phyloP scores from a whole-genome alignment of 2,888 invertebrate species.

The Galerucella nymphaeae region DNA sequence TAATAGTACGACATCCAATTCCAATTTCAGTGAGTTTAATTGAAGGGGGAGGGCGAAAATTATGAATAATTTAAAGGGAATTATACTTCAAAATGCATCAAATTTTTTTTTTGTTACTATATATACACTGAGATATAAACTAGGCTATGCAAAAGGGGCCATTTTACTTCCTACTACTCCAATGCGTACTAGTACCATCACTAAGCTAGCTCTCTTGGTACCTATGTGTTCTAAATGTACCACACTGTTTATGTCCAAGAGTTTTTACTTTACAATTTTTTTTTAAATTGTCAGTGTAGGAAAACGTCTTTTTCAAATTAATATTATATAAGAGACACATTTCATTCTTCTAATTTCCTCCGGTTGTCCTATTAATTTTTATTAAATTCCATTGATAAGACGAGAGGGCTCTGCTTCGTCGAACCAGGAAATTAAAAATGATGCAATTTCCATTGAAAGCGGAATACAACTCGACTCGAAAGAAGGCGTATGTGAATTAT shows the following conservation, averaged over 20 bases:
- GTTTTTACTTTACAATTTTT: too few relatives aligned
- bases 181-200: too few relatives aligned
- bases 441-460: slow-evolving; percentile 13
- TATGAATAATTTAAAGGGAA: slow-evolving; percentile 2
- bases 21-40: not conserved
- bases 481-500: not conserved
- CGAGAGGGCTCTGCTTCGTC: not conserved
- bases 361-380: slow-evolving; percentile 13
- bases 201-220: too few relatives aligned
- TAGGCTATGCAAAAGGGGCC: too few relatives aligned
- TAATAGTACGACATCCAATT: not conserved
- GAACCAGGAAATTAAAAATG: slow-evolving; percentile 19
- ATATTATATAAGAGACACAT: slow-evolving; percentile 2
- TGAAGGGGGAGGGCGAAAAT: not conserved
- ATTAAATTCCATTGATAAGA: slow-evolving; percentile 1
- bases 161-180: too few relatives aligned
- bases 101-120: too few relatives aligned
- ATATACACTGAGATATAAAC: too few relatives aligned
- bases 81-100: not conserved
- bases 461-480: not conserved
- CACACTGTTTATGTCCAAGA: too few relatives aligned
- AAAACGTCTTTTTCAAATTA: too few relatives aligned
- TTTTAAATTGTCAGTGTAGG: too few relatives aligned
- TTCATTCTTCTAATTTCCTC: slow-evolving; percentile 13
- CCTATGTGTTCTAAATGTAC: too few relatives aligned